These are phyloP conservation scores for Mormyrus proboscirostris DNA, from an alignment of 2,797 vertebrate genomes.

Conservation along the genomic window DNA sequence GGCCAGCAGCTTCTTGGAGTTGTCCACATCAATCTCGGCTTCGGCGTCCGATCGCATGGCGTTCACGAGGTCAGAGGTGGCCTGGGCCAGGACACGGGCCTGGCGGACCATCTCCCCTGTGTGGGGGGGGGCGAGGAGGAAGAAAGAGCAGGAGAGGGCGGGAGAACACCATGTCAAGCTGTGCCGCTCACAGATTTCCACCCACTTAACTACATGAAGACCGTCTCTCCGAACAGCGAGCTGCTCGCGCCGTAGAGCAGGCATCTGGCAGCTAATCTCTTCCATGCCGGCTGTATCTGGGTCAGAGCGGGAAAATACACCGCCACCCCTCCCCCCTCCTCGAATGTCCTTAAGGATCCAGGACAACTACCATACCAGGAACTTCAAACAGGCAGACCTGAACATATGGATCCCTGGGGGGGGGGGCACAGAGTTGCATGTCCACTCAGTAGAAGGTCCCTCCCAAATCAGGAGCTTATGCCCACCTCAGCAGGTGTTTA, in stretches of 20 bases:
- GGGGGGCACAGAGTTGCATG: neutral
- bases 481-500: too few relatives aligned
- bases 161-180: neutral
- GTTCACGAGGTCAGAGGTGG: constrained; percentile 92
- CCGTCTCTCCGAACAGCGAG: neutral
- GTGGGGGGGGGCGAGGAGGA: neutral
- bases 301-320: neutral
- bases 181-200: neutral
- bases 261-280: constrained; percentile 11
- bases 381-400: neutral
- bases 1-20: constrained; percentile 94
- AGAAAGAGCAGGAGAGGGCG: neutral
- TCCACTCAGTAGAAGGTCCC: neutral
- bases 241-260: neutral
- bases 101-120: constrained; percentile 98
- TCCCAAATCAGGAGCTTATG: neutral
- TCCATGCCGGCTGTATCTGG: neutral
- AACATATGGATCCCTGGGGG: neutral
- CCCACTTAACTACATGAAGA: neutral
- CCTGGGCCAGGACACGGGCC: constrained; percentile 89
- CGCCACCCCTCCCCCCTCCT: neutral
- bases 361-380: neutral
- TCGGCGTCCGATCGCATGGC: constrained; percentile 97
- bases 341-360: neutral
- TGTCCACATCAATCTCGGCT: constrained; percentile 92